Base-by-base conservation (phyloP, 1,140 invertebrate species). In the Heliothis virescens region DNA sequence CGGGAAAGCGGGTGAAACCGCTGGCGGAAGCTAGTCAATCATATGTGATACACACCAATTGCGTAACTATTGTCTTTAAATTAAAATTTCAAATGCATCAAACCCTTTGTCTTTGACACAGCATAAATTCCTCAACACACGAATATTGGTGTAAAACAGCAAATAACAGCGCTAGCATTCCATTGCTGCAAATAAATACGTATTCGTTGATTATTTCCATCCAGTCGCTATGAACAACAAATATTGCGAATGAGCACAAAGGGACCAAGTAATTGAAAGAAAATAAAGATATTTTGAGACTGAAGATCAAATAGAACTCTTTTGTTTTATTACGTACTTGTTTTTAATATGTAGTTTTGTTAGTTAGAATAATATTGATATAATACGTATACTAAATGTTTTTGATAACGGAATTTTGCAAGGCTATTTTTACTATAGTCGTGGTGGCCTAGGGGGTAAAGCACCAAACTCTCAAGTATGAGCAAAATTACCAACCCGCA, bases 191-290 rank as follows among this genome's bases (percentile, higher is more conserved):
- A 55, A 55, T 57, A 57, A 57, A 57, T 57, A 57, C 16, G 4
- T 21, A 57, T 4, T 21, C 55, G 4, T 21, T 57, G 55, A 18
- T 57, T 57, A 57, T 57, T 57, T 57, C 10, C 16, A 16, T 7
- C 55, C 5, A 57, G 5, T 57, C 16, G 16, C 18, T 57, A 57
- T 9, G 11, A 57, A 57, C 55, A 21, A 57, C 34, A 57, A 1
- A 53, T n/a, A 57, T 9, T 15, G 55, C n/a, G 55, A 57, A 21
- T 21, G 21, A 26, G 21, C 21, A 21, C 5, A 21, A 57, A 16
- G 55, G 55, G 34, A 41, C 1, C 34, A 18, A 57, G 55, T 57
- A 57, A 57, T 57, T 57, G 55, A 57, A 57, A 21, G 55, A 57
- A 57, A 57, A 57, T 21, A 57, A 57, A 57, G 55, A 57, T 57